phyloP scores from a whole-genome alignment of 2,888 invertebrate genomes.

The Sarcophaga carnaria region DNA sequence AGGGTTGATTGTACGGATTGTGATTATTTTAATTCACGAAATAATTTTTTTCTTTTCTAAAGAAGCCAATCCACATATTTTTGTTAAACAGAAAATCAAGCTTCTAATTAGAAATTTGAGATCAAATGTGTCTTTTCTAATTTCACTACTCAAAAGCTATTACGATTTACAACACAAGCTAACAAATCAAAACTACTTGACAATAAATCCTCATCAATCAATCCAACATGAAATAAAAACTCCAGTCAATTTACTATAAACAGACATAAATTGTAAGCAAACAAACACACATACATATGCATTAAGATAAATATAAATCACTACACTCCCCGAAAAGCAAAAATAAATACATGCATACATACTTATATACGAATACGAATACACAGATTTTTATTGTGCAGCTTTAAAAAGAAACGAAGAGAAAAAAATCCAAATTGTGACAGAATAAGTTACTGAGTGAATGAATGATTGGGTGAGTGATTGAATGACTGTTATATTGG shows the following conservation, averaged over 20 bases:
- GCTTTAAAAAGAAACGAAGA: constrained; percentile 5
- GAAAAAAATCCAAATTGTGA: constrained; percentile 48
- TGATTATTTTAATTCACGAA: too few species aligned
- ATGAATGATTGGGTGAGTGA: constrained; percentile 63
- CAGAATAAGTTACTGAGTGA: constrained; percentile 63
- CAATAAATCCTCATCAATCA: constrained; percentile 60
- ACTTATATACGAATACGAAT: neutral
- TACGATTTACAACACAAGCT: constrained; percentile 2
- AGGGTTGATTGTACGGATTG: too few species aligned
- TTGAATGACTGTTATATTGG: constrained; percentile 63
- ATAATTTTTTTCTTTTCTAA: too few species aligned
- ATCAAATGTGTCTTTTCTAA: neutral
- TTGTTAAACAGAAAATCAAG: neutral
- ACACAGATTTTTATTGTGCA: neutral
- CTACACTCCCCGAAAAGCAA: constrained; percentile 35
- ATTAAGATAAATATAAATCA: constrained; percentile 36
- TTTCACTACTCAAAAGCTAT: neutral
- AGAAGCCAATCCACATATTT: too few species aligned
- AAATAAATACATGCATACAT: neutral
- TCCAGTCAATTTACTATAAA: constrained; percentile 29
- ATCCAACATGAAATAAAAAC: constrained; percentile 32
- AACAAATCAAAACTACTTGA: constrained; percentile 42
- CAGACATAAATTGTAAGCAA: neutral
- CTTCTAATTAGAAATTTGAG: neutral
- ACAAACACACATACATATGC: neutral